Percentiles rank a stretch among this genome's conserved stretches.
These are phyloP conservation scores for Bradypus variegatus DNA, from an alignment of 2,797 vertebrate genomes.

Conservation along the genomic window DNA sequence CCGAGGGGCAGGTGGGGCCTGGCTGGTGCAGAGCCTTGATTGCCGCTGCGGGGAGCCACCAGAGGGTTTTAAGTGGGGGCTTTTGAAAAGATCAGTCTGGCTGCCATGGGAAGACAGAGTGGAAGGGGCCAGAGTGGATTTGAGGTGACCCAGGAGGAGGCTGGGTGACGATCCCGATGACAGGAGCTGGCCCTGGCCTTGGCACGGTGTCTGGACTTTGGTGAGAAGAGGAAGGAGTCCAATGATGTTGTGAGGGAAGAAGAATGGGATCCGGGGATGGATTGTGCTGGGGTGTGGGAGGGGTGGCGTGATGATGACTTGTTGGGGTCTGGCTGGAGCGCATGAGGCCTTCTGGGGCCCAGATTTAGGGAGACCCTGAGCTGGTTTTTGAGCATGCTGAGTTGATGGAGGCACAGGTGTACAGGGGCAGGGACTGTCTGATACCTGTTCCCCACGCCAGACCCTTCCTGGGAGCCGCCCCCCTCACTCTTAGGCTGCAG, in stretches of 20 bases:
- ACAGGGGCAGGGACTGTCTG: background rate
- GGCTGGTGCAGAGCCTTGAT: too few relatives aligned
- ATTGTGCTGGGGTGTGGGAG: background rate
- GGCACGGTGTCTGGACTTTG: background rate
- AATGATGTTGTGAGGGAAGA: background rate
- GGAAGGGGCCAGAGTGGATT: background rate
- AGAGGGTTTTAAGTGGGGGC: background rate
- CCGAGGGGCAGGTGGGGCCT: background rate
- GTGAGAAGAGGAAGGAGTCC: background rate
- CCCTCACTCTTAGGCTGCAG: background rate
- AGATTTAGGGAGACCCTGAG: background rate
- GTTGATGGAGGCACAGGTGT: background rate
- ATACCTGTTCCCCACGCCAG: background rate
- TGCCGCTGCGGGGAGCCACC: background rate
- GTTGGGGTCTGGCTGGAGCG: too few relatives aligned
- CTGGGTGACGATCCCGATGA: background rate
- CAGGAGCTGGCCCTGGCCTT: background rate
- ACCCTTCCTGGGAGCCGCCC: background rate
- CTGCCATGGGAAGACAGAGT: background rate
- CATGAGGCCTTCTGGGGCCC: background rate
- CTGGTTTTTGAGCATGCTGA: background rate
- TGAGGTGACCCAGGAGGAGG: background rate
- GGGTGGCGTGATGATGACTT: fast-evolving
- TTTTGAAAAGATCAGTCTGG: background rate
- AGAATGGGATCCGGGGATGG: background rate